Percentiles rank a stretch among this genome's conserved stretches.
Conservation (phyloP, 2,797 vertebrate genomes). For the Sarcoramphus papa region DNA sequence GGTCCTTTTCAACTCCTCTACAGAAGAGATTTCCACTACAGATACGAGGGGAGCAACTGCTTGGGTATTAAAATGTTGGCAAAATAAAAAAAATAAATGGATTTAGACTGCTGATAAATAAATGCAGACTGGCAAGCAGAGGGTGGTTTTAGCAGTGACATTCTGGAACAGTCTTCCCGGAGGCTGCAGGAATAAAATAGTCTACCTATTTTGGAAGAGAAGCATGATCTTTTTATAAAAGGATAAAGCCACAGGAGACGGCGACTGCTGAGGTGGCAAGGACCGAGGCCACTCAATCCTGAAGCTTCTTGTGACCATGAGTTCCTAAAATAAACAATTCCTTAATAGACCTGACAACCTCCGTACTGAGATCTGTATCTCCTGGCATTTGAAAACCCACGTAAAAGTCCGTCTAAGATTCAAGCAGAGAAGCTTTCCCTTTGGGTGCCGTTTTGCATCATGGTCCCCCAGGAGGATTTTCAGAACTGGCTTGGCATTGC, state of each 20-base stretch:
- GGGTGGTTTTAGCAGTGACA: background rate
- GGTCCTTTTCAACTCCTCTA: background rate
- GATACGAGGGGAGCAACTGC: background rate
- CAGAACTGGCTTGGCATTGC: background rate
- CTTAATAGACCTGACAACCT: background rate
- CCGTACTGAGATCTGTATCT: background rate
- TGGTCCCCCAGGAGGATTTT: background rate
- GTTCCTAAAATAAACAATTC: conserved; percentile 36
- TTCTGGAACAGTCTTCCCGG: background rate
- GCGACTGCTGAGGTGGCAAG: background rate
- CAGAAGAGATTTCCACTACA: background rate
- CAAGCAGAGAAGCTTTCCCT: background rate
- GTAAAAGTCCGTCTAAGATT: background rate
- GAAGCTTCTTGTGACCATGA: background rate
- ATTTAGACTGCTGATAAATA: background rate
- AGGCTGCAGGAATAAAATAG: background rate
- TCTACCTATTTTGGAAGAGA: conserved; percentile 41
- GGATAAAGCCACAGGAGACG: conserved; percentile 4
- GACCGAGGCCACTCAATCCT: background rate
- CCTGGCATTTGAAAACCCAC: background rate
- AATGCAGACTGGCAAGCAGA: background rate
- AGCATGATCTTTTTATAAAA: conserved; percentile 23
- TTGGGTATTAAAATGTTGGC: background rate
- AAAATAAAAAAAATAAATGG: background rate
- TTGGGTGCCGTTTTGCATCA: background rate